Conservation (phyloP, 1,140 invertebrate species). For the Nylanderia fulva region DNA sequence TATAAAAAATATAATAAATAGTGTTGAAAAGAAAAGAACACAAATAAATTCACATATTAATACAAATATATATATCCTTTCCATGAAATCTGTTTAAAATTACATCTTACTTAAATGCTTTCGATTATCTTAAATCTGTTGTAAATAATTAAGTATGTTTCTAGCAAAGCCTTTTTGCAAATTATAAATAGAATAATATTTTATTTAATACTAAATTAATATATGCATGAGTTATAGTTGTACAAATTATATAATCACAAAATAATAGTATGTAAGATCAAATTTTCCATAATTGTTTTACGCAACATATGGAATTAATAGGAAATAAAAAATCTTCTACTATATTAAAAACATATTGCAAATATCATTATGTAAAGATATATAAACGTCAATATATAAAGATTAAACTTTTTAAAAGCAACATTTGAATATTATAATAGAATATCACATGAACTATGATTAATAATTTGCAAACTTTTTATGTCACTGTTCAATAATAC, state of each 20-base stretch:
- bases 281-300: neutral
- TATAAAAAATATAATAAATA: neutral
- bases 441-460: neutral
- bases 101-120: neutral
- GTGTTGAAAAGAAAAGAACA: neutral
- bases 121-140: neutral
- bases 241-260: neutral
- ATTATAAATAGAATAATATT: neutral
- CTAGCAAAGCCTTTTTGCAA: neutral
- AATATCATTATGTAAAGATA: too few relatives aligned
- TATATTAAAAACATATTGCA: neutral
- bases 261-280: neutral
- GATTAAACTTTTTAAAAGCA: neutral
- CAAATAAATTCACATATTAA: neutral
- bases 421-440: neutral
- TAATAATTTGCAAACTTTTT: slow-evolving; percentile 13
- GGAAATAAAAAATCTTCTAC: neutral
- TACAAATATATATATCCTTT: neutral
- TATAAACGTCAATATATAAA: slow-evolving; percentile 7
- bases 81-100: neutral
- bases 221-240: neutral
- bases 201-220: neutral
- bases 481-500: neutral
- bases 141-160: neutral
- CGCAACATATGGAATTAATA: neutral